Conservation (phyloP, 2,797 vertebrate genomes). For the Aphelocoma californica region DNA sequence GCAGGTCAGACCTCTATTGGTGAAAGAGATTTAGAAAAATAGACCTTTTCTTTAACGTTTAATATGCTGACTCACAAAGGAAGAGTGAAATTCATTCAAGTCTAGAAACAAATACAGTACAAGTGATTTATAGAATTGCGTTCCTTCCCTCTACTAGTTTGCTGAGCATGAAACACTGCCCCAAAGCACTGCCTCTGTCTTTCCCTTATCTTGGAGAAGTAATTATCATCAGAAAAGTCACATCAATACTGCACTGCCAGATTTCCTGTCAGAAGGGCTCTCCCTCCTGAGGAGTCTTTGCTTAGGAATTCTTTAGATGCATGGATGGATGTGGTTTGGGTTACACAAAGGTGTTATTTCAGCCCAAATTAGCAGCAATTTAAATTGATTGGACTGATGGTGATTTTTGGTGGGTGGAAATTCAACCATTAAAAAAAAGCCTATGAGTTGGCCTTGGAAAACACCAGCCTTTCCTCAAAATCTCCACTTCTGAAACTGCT, state of each 20-base stretch:
- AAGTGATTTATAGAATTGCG: conserved; percentile 60
- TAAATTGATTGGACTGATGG: not conserved
- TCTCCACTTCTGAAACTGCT: not conserved
- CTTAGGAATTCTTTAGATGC: not conserved
- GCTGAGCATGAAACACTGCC: conserved; percentile 65
- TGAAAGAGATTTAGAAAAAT: conserved; percentile 65
- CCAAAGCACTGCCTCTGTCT: conserved; percentile 38
- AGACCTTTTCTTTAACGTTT: conserved; percentile 55
- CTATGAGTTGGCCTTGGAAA: not conserved
- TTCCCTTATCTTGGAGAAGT: not conserved
- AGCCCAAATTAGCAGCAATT: conserved; percentile 1
- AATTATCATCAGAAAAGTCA: not conserved
- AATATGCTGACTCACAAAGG: conserved; percentile 54
- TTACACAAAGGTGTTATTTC: not conserved
- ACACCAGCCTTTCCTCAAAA: not conserved
- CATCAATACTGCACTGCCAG: not conserved
- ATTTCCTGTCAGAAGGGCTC: not conserved
- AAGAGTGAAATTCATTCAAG: conserved; percentile 65
- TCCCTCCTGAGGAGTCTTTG: not conserved
- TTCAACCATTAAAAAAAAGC: not conserved
- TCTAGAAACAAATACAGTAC: conserved; percentile 66
- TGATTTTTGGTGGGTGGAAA: not conserved
- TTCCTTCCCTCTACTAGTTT: conserved; percentile 36
- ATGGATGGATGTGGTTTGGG: not conserved
- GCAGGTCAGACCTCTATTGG: conserved; percentile 46